A percentile compares a stretch with the other conserved stretches of the same genome.
Evolutionary conservation across 1,140 invertebrate species (phyloP).

Genomic region (Ptiloglossa arizonensis): DNA sequence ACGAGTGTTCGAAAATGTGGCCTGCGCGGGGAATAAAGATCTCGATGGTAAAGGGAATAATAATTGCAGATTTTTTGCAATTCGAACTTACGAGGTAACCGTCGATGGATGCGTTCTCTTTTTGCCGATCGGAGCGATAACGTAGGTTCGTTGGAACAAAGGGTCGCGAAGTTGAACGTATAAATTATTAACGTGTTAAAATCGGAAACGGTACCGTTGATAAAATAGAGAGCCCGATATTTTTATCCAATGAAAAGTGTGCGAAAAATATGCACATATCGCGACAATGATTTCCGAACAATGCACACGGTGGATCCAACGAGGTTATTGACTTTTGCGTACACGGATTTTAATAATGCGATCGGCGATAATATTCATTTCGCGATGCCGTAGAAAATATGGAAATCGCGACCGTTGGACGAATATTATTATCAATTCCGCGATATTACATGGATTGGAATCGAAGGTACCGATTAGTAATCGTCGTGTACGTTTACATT

Average conservation of each 20-base stretch:
- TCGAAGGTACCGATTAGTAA: conserved; percentile 19
- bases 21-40: no score
- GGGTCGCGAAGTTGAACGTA: no score
- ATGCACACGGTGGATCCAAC: background rate
- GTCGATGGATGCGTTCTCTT: no score
- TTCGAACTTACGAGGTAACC: no score
- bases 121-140: no score
- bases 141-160: no score
- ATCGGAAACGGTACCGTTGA: no score
- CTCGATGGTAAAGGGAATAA: no score
- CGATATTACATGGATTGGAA: conserved; percentile 31
- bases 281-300: background rate
- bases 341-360: conserved; percentile 22
- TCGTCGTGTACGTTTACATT: conserved; percentile 13
- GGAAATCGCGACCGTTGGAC: background rate
- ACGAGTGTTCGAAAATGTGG: no score
- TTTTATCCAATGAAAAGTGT: background rate
- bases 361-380: background rate
- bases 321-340: background rate
- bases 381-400: background rate
- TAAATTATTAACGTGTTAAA: no score
- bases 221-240: background rate
- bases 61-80: no score
- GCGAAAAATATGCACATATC: no score
- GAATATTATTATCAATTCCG: conserved; percentile 30